Percentiles rank a stretch among this genome's conserved stretches.
Evolutionary conservation across 2,113 vertebrate genomes (phyloP).

Genomic region (Hippocampus comes): DNA sequence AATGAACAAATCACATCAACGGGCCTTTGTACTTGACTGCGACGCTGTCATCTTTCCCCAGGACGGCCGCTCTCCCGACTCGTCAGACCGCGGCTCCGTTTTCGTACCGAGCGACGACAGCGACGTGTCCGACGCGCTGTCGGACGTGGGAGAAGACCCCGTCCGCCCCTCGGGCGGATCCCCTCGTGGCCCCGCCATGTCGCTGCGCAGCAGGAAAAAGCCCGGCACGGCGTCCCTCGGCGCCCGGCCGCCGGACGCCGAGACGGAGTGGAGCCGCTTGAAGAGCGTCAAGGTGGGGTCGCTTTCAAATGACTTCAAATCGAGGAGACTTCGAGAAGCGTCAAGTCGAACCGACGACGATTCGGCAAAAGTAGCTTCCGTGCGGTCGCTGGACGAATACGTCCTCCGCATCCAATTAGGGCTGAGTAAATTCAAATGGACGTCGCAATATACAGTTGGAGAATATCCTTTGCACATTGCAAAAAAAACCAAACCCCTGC

Average conservation of each 20-base stretch:
- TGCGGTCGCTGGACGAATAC: too few relatives aligned
- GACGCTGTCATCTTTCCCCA: not conserved
- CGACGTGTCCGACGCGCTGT: slow-evolving; percentile 19
- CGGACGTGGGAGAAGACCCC: not conserved
- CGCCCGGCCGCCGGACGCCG: not conserved
- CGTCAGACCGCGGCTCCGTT: slow-evolving; percentile 13
- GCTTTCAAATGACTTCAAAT: not conserved
- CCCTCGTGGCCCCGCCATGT: accelerated
- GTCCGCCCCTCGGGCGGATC: slow-evolving; percentile 19
- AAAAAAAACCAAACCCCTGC: too few relatives aligned
- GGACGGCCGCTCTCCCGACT: not conserved
- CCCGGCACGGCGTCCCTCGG: too few relatives aligned
- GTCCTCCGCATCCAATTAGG: too few relatives aligned
- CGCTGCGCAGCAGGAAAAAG: not conserved
- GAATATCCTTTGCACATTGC: too few relatives aligned
- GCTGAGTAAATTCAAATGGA: too few relatives aligned
- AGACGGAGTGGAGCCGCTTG: accelerated
- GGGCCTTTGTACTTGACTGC: too few relatives aligned
- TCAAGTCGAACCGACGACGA: too few relatives aligned
- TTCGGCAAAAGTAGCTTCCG: too few relatives aligned
- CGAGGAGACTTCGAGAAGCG: too few relatives aligned
- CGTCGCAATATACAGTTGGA: too few relatives aligned
- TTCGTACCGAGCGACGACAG: slow-evolving; percentile 12
- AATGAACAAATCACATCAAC: too few relatives aligned
- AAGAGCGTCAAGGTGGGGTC: not conserved